Evolutionary conservation across 2,113 vertebrate genomes (phyloP).

Genomic region (Macheiramphus alcinus): DNA sequence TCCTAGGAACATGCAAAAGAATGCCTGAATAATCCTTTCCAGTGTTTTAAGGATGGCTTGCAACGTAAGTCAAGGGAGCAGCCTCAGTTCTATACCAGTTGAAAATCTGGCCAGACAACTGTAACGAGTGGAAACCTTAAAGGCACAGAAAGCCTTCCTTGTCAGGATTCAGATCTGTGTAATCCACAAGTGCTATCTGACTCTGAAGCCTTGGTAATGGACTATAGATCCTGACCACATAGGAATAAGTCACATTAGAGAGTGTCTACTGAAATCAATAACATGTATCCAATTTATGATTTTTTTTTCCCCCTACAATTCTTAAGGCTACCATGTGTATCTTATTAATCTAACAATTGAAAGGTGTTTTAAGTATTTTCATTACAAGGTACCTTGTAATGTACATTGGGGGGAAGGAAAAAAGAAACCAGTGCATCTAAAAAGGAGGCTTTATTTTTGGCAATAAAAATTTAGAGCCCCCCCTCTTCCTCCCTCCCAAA

Average conservation of each 20-base stretch:
- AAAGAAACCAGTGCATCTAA: neutral
- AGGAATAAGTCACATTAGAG: neutral
- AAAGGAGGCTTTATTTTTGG: slow-evolving; percentile 12
- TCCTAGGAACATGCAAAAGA: neutral
- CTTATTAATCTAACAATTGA: neutral
- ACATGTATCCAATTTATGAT: neutral
- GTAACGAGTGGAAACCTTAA: neutral
- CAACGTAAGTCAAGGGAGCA: neutral
- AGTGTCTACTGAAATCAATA: neutral
- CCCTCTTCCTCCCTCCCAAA: neutral
- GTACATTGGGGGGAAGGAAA: neutral
- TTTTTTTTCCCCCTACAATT: neutral
- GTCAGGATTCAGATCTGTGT: neutral
- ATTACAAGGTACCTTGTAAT: neutral
- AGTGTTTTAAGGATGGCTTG: neutral
- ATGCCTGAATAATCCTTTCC: neutral
- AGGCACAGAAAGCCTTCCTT: neutral
- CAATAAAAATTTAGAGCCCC: slow-evolving; percentile 43
- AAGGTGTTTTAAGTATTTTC: slow-evolving; percentile 2
- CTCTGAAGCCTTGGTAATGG: neutral
- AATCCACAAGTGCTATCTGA: slow-evolving; percentile 7
- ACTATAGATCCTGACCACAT: neutral
- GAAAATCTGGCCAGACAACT: neutral
- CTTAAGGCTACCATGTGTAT: neutral
- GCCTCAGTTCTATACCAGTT: neutral